These are phyloP conservation scores for Pristionchus maxplancki DNA, from an alignment of 2,888 invertebrate genomes.

Conservation along the genomic window DNA sequence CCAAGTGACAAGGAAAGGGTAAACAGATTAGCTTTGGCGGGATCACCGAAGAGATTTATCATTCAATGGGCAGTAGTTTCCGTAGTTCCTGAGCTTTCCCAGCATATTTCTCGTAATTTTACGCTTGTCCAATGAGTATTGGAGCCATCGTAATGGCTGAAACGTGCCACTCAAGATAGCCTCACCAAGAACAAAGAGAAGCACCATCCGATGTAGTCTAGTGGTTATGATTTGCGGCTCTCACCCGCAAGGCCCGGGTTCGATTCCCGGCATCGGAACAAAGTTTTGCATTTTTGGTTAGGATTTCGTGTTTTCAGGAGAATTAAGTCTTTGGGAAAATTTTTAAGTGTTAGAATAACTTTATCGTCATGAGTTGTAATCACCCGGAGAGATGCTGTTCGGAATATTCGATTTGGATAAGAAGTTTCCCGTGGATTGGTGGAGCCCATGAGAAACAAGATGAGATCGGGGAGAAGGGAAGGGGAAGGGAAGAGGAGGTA, in stretches of 20 bases:
- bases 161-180: background rate
- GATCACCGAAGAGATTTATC: background rate
- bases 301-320: constrained; percentile 75
- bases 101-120: no score
- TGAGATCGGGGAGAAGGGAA: background rate
- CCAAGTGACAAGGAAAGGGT: constrained; percentile 12
- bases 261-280: constrained; percentile 67
- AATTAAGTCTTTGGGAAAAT: constrained; percentile 52
- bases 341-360: background rate
- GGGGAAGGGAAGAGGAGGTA: constrained; percentile 1
- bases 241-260: constrained; percentile 71
- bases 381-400: background rate
- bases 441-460: constrained; percentile 36
- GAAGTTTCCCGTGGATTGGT: constrained; percentile 13
- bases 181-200: background rate
- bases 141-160: no score
- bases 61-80: background rate
- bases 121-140: no score
- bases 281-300: constrained; percentile 61
- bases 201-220: constrained; percentile 62
- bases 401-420: constrained; percentile 28
- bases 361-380: background rate
- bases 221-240: constrained; percentile 71
- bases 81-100: no score
- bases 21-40: constrained; percentile 28